Evolutionary conservation across 1,140 invertebrate species (phyloP), one percentile per base, ranked within the genome.

Genomic region (Mamestra configurata): DNA sequence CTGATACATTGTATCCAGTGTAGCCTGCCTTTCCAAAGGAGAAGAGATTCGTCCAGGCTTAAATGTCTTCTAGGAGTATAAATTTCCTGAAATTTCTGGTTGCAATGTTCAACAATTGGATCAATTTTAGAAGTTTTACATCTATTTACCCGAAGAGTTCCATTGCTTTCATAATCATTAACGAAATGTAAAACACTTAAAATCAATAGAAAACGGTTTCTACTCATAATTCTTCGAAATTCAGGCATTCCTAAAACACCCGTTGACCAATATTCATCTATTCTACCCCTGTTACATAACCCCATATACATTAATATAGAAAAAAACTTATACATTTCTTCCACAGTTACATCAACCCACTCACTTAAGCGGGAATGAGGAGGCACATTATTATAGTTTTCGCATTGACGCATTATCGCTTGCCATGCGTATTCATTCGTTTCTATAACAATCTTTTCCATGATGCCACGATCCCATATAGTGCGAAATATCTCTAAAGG

Each of bases 391-490:
- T 35, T 35, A 35, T 35, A 35, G n/a, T n/a, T 35, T 31, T 64
- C n/a, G 31, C 24, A 31, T 31, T 31, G 59, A 31, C 13, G 24
- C 10, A 35, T 55, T 51, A 87, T 85, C n/a, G 20, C 40, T 43
- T 86, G 68, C 82, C 80, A 84, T 35, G 82, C 86, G 35, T 83
- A 85, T 46, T 77, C 27, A 27, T 86, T 87, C 4, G 84, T 84
- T 43, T 87, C 64, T n/a, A 40, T 5, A 10, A 78, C 82, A 40
- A 86, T 83, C 13, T 8, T 20, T 13, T 49, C 20, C 49, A 83
- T 80, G 49, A 83, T 61, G 11, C 15, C 43, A 4, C 40, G 13
- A 43, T 83, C 76, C 82, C 82, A 80, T 10, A 82, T 31, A 20
- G 40, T 11, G 18, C 22, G n/a, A 24, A 70, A 70, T 49, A 70